A percentile compares a stretch with the other conserved stretches of the same genome.
Evolutionary conservation across 2,888 invertebrate genomes (phyloP).

Genomic region (Lithosia quadra): DNA sequence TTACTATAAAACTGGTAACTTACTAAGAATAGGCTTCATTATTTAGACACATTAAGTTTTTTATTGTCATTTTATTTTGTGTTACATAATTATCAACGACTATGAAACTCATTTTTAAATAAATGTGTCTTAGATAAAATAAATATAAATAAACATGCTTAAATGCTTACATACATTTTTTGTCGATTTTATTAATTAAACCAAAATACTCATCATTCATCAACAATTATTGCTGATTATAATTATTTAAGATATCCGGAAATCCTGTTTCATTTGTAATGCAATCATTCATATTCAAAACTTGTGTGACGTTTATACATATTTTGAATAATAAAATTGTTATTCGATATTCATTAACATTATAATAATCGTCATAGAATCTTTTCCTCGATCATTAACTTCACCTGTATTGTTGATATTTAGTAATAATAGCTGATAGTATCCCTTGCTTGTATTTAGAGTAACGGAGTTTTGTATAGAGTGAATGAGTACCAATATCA

Average conservation of each 20-base stretch:
- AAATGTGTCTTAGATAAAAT: background rate
- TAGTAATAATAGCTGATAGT: background rate
- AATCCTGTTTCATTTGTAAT: constrained; percentile 15
- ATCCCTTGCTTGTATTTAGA: background rate
- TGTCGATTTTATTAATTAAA: background rate
- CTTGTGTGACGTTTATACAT: background rate
- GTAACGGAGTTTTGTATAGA: background rate
- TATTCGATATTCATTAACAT: background rate
- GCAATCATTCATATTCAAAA: constrained; percentile 4
- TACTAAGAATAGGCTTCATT: background rate
- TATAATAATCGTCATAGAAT: background rate
- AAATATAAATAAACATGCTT: background rate
- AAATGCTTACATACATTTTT: background rate
- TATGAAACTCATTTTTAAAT: background rate
- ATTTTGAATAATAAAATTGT: background rate
- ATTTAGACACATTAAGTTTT: background rate
- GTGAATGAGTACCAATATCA: too few species aligned
- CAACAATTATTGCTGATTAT: constrained; percentile 1
- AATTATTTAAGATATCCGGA: constrained; percentile 6
- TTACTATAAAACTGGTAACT: background rate
- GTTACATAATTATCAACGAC: too few species aligned
- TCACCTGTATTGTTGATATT: background rate
- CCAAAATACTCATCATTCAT: background rate
- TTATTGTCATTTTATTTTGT: too few species aligned
- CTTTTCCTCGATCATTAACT: background rate